Conservation (phyloP, 2,888 invertebrate species). For the Drosophila anomelani region DNA sequence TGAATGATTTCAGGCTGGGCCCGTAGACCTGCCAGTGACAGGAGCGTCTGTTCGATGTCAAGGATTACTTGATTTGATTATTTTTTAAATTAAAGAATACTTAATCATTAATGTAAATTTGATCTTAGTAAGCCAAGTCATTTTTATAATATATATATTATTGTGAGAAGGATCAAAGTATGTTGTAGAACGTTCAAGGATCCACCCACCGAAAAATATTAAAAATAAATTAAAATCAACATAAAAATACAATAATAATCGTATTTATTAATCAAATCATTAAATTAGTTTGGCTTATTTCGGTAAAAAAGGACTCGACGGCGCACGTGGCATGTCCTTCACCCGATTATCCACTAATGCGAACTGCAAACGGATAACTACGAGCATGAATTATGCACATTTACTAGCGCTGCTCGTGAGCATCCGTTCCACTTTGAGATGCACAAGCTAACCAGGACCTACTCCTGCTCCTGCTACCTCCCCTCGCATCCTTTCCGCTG, state of each 20-base stretch:
- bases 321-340: slow-evolving; percentile 49
- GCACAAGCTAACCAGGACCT: slow-evolving; percentile 33
- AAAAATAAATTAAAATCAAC: neutral
- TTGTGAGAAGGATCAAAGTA: too few relatives aligned
- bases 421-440: slow-evolving; percentile 41
- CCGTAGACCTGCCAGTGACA: neutral
- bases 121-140: too few relatives aligned
- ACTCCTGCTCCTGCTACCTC: slow-evolving; percentile 9
- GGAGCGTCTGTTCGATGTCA: neutral
- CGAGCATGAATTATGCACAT: slow-evolving; percentile 72
- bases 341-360: slow-evolving; percentile 59
- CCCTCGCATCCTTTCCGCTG: neutral
- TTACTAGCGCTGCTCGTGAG: slow-evolving; percentile 44
- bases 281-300: neutral
- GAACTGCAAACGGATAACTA: slow-evolving; percentile 58
- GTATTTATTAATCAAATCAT: neutral
- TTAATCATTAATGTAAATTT: too few relatives aligned
- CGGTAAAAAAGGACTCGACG: neutral
- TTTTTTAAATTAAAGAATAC: neutral
- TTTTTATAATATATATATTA: too few relatives aligned
- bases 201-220: too few relatives aligned
- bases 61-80: neutral
- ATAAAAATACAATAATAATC: neutral
- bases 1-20: neutral
- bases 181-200: too few relatives aligned